Base-by-base conservation (phyloP, 2,888 invertebrate species). In the Oscheius myriophilus region DNA sequence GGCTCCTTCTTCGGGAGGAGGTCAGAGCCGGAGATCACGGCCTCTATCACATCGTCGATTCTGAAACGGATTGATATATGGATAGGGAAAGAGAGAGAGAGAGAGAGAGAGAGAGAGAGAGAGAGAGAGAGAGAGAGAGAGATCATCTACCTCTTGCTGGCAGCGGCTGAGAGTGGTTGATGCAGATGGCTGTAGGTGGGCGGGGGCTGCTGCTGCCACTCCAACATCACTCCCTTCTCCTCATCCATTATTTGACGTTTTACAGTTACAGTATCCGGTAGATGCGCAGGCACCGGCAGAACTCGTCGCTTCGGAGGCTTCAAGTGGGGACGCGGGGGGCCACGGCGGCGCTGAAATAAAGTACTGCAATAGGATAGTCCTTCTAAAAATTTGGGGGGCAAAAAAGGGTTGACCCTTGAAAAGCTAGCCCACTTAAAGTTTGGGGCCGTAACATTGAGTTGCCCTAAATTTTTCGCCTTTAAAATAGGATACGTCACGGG, bases 271-370 rank as follows among this genome's bases (percentile, higher is more conserved):
- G 21, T 49, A n/a, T 49, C 21, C 18, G 54, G 11, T 2, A 18
- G 18, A 11, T 3, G 16, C 18, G 33, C 12, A 25, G 18, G 21
- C 49, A 45, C 41, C 7, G 26, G 25, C 21, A 18, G 25, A 26
- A 72, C 49, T 18, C 67, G 11, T 26, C 62, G 52, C 26, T 65
- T 72, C 21, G 41, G 61, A 0, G 80, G 82, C 57, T 82, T 82
- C 49, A 82, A 55, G 59, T 82, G 78, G 9, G 82, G 80, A 52
- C 76, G 65, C 14, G 82, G 76, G 2, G 76, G 72, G 39, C 82
- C 82, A 16, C 53, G 52, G 16, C 80, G 70, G 18, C 67, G 71
- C 80, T 80, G 69, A 23, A 75, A 59, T 6, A 49, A 7, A 55
- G 39, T 51, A n/a, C 39, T 11, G 14, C 16, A 43, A 54, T 33